Evolutionary conservation across 2,797 vertebrate genomes (phyloP), one percentile per base, ranked within the genome.

Genomic region (Sebastes nivosus): DNA sequence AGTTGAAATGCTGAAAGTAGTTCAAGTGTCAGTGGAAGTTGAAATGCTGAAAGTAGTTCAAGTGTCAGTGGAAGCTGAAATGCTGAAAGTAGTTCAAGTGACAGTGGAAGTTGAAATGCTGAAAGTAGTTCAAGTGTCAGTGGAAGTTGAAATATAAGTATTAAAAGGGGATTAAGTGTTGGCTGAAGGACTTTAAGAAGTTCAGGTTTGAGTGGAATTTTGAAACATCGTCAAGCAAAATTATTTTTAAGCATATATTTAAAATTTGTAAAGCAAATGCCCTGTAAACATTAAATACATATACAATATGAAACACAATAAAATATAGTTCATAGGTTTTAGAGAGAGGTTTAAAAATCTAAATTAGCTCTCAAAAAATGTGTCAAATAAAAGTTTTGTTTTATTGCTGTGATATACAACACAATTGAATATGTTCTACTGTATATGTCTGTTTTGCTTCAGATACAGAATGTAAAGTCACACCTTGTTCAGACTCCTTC

Each of bases 381-480:
- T 61, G 8, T 32, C 2, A 18, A 36, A 1, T 57, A 65, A 25
- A 68, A 13, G 8, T 46, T 36, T 8, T 16, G 14, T 22, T 54
- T 18, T 42, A 20, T 27, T 59, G 63, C 20, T 36, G 24, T 50
- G 3, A 64, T 50, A 8, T 52, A 60, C 13, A 70, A 25, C 4
- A 30, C 13, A 57, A 7, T 68, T 6, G 2, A 1, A 2, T 20
- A 9, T 34, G 5, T 34, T 67, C 9, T 71, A 25, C 25, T 25
- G 25, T 25, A 2, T 24, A 2, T 3, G n/a, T 66, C 1, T 76
- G 5, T 89, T 77, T 72, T 67, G 30, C 89, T 90, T 80, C 84
- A 92, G 90, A 59, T 63, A 4, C 65, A 50, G 74, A 58, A n/a
- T 6, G 12, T 72, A 42, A 68, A 72, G 60, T 18, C 27, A 14